Base-by-base conservation (phyloP, 2,888 invertebrate species). In the Teleogryllus oceanicus region DNA sequence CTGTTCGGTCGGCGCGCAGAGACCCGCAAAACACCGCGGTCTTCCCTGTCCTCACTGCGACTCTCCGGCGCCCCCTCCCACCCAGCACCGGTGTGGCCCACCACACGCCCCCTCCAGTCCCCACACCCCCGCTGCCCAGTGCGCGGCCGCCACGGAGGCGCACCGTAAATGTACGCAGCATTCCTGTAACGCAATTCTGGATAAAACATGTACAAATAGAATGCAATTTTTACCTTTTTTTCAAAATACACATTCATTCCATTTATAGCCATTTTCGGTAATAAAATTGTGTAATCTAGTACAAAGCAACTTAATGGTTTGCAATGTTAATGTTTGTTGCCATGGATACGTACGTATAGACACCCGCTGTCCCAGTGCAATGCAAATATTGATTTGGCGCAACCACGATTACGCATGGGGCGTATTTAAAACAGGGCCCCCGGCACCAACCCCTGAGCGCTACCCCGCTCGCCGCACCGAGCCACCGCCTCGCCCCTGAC, bases 181-280 rank as follows among this genome's bases (percentile, higher is more conserved):
- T 62, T n/a, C 62, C 62, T 62, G 16, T 62, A 5, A 62, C n/a
- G 62, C 62, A 62, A 62, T 62, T 62, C 62, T 2, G n/a, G n/a
- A 13, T 13, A 13, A n/a, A 62, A 62, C 62, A 62, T 62, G 62
- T 18, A n/a, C 62, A n/a, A 62, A 62, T 62, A 62, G 13, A 18
- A 62, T n/a, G 62, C 16, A 13, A 62, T 62, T 62, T 62, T 62
- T 62, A 62, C n/a, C n/a, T 62, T 62, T 13, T 62, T 18, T 62
- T 62, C 62, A 62, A 62, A 62, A 62, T n/a, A 62, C 62, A 62
- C 62, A 62, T 62, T 62, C n/a, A n/a, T 62, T 62, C n/a, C 62
- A 62, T 62, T n/a, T 62, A 62, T n/a, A n/a, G 62, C n/a, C 62
- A 62, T 62, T 62, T 62, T 62, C 62, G 62, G n/a, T n/a, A n/a